phyloP scores from a whole-genome alignment of 92 coral and sea anemone genomes.

The Epizoanthus scotinus region DNA sequence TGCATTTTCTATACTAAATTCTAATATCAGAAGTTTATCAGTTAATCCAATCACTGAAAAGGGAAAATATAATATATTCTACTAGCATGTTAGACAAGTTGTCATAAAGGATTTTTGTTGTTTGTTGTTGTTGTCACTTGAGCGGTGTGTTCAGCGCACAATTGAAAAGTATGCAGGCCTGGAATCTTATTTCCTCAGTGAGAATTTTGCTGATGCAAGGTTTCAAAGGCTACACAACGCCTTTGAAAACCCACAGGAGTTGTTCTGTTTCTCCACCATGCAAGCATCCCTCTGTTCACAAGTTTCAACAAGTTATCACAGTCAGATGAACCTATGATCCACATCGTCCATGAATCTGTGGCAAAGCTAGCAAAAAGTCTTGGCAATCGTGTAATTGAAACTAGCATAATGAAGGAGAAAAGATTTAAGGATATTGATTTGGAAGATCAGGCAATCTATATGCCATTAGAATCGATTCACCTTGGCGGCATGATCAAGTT shows the following conservation, averaged over 20 bases:
- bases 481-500: conserved; percentile 41
- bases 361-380: conserved; percentile 31
- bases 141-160: conserved; percentile 30
- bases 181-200: conserved; percentile 38
- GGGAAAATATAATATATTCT: too few species aligned
- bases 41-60: too few species aligned
- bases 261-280: conserved; percentile 13
- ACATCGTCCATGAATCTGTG: conserved; percentile 43
- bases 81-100: too few species aligned
- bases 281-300: conserved; percentile 34
- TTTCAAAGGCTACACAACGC: conserved; percentile 32
- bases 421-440: conserved; percentile 38
- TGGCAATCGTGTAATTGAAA: conserved; percentile 34
- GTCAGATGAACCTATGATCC: conserved; percentile 39
- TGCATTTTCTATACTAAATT: conserved; percentile 14
- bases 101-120: too few species aligned
- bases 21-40: background rate
- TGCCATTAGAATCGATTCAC: conserved; percentile 24
- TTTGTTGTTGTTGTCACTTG: conserved; percentile 46
- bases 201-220: conserved; percentile 36
- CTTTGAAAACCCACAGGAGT: conserved; percentile 9
- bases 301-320: conserved; percentile 41
- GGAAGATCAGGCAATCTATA: conserved; percentile 34
- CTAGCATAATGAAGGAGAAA: too few species aligned
- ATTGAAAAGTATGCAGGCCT: conserved; percentile 35